These are phyloP conservation scores for Nannobrachium achirus DNA, from an alignment of 2,113 vertebrate genomes.

Conservation along the genomic window DNA sequence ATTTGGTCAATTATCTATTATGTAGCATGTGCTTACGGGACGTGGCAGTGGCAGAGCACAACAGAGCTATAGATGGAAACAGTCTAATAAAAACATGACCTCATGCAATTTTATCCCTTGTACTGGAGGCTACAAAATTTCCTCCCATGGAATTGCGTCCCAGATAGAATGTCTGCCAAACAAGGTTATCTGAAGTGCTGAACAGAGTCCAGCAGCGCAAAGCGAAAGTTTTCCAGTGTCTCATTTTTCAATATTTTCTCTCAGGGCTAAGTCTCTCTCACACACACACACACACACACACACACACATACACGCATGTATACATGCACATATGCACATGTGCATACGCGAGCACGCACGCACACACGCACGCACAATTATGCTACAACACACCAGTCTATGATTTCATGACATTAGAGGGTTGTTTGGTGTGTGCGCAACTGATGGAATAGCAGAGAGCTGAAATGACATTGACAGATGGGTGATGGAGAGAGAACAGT, in stretches of 20 bases:
- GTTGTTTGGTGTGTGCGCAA: not conserved
- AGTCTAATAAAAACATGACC: no score
- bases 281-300: not conserved
- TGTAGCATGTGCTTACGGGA: no score
- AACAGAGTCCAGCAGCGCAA: no score
- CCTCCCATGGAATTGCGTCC: no score
- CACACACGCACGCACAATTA: conserved; percentile 34
- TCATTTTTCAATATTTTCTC: conserved; percentile 6
- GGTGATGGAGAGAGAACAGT: not conserved
- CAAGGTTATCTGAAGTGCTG: no score
- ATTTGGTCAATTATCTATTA: no score
- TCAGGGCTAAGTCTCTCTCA: not conserved
- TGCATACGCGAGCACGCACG: conserved; percentile 8
- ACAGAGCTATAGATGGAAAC: no score
- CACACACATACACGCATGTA: not conserved
- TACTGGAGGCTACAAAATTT: no score
- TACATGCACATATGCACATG: not conserved
- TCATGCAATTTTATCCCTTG: no score
- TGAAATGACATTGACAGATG: not conserved
- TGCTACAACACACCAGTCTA: conserved; percentile 13
- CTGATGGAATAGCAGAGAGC: not conserved
- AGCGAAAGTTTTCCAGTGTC: not conserved
- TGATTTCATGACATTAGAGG: no score
- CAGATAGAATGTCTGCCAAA: not conserved
- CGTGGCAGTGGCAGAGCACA: no score